Conservation (phyloP, 2,888 invertebrate genomes). For the Stomorhina lunata region DNA sequence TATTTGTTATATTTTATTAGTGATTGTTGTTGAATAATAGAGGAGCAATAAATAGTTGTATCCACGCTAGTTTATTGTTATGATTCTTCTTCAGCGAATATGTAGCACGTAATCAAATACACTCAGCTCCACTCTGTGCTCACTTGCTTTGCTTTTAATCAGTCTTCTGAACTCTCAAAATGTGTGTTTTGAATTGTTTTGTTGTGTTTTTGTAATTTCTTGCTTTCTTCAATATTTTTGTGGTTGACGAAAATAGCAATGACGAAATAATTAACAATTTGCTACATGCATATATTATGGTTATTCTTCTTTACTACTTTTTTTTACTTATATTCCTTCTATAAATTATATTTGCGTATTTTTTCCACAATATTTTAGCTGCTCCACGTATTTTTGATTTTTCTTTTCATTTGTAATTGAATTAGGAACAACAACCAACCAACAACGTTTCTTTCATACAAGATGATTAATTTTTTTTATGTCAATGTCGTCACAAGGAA, state of each 20-base stretch:
- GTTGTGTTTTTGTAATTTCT: constrained; percentile 16
- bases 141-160: neutral
- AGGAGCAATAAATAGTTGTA: neutral
- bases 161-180: constrained; percentile 55
- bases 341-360: neutral
- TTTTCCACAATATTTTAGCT: neutral
- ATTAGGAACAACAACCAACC: constrained; percentile 47
- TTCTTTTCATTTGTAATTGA: constrained; percentile 46
- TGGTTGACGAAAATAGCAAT: constrained; percentile 74
- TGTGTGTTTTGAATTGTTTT: constrained; percentile 42
- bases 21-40: constrained; percentile 69
- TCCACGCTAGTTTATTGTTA: neutral
- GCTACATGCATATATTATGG: neutral
- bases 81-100: constrained; percentile 13
- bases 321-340: neutral
- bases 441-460: neutral
- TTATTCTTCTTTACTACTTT: neutral
- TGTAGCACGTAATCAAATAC: constrained; percentile 49
- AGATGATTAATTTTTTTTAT: constrained; percentile 44
- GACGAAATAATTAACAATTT: constrained; percentile 69
- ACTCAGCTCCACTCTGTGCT: constrained; percentile 24
- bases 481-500: constrained; percentile 60
- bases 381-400: neutral
- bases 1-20: constrained; percentile 39
- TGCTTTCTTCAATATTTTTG: constrained; percentile 40